phyloP scores from a whole-genome alignment of 2,797 vertebrate genomes.

The Carduelis carduelis region DNA sequence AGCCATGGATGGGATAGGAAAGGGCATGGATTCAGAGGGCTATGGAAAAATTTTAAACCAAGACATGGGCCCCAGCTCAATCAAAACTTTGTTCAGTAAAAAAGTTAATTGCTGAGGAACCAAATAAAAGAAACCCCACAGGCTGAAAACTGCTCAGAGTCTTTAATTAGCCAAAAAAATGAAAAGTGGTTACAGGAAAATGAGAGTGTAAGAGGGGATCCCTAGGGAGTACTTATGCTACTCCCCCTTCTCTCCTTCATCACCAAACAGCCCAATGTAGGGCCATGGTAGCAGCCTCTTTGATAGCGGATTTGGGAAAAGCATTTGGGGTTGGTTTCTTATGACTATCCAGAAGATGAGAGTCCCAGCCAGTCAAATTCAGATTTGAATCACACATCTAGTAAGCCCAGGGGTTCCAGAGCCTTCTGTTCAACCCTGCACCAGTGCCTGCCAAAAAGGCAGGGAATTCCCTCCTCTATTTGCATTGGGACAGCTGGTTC shows the following conservation, averaged over 20 bases:
- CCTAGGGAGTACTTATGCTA: background rate
- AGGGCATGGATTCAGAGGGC: background rate
- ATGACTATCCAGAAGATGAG: background rate
- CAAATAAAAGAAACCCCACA: conserved; percentile 77
- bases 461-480: background rate
- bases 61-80: conserved; percentile 42
- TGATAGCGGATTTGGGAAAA: background rate
- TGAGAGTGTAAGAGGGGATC: conserved; percentile 55
- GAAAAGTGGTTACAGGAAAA: conserved; percentile 67
- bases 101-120: conserved; percentile 75
- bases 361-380: background rate
- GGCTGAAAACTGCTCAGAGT: conserved; percentile 70
- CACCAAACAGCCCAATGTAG: conserved; percentile 28
- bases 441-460: background rate
- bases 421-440: background rate
- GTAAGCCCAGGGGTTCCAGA: background rate
- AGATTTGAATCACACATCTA: background rate
- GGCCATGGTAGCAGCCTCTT: background rate
- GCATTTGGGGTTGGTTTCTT: background rate
- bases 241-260: conserved; percentile 6
- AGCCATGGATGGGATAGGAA: background rate
- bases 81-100: conserved; percentile 73
- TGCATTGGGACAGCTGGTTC: background rate
- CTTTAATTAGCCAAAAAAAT: conserved; percentile 77
- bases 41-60: background rate